Conservation (phyloP, 2,888 invertebrate species). For the Cyclophora albipunctata region DNA sequence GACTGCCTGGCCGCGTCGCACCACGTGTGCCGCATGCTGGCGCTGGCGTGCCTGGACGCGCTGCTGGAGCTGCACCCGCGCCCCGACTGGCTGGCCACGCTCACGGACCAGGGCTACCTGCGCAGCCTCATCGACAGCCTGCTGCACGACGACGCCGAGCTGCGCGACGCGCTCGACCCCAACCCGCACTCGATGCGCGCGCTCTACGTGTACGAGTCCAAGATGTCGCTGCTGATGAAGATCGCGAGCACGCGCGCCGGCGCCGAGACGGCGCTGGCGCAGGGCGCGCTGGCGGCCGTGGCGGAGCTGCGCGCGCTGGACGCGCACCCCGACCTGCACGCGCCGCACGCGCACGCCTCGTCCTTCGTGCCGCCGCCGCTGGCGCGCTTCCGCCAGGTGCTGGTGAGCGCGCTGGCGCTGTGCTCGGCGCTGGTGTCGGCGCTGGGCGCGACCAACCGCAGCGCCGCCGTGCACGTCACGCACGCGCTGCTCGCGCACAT, state of each 20-base stretch:
- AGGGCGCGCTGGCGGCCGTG: constrained; percentile 80
- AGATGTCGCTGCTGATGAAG: constrained; percentile 85
- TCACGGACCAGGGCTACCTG: constrained; percentile 79
- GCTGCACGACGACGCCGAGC: constrained; percentile 81
- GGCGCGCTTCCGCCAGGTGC: constrained; percentile 84
- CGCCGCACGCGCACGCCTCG: constrained; percentile 23
- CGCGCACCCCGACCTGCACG: constrained; percentile 81
- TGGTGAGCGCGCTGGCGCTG: constrained; percentile 86
- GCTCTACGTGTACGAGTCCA: constrained; percentile 90
- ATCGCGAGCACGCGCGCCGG: constrained; percentile 81
- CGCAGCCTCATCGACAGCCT: constrained; percentile 89
- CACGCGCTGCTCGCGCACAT: constrained; percentile 87
- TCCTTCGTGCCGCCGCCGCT: constrained; percentile 51
- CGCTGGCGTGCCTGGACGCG: constrained; percentile 87
- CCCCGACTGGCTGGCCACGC: constrained; percentile 68
- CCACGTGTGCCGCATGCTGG: constrained; percentile 92
- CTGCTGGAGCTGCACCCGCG: constrained; percentile 84
- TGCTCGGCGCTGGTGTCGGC: constrained; percentile 89
- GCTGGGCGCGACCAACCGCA: constrained; percentile 88
- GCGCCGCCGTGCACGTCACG: constrained; percentile 86
- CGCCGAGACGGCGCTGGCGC: constrained; percentile 82
- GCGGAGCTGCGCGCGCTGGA: constrained; percentile 82
- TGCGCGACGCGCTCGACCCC: constrained; percentile 79
- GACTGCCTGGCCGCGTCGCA: constrained; percentile 90
- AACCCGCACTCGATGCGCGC: constrained; percentile 81